phyloP scores from a whole-genome alignment of 1,140 invertebrate species.

The Cataglyphis hispanica region DNA sequence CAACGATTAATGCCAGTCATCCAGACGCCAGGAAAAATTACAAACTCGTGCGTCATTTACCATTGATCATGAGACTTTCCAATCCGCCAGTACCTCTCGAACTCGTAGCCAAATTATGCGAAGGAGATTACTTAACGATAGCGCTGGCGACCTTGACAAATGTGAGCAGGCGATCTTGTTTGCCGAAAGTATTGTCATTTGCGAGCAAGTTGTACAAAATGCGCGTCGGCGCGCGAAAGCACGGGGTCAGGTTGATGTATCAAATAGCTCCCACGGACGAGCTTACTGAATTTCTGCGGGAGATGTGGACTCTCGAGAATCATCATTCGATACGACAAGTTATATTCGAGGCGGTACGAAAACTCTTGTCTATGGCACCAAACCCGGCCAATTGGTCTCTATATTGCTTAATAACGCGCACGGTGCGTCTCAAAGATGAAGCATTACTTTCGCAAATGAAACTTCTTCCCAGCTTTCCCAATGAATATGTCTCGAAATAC shows the following conservation, averaged over 20 bases:
- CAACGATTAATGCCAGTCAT: constrained; percentile 21
- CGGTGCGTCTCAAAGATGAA: constrained; percentile 61
- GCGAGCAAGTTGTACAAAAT: constrained; percentile 55
- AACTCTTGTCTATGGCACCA: constrained; percentile 70
- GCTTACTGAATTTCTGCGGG: constrained; percentile 46
- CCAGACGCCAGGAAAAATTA: constrained; percentile 2
- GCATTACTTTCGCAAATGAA: neutral
- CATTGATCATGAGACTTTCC: neutral
- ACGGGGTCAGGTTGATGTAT: constrained; percentile 76
- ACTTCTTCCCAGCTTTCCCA: constrained; percentile 20
- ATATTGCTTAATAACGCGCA: constrained; percentile 58
- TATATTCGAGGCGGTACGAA: constrained; percentile 49
- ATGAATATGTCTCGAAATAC: constrained; percentile 73
- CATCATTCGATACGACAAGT: constrained; percentile 77
- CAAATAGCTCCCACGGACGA: constrained; percentile 53
- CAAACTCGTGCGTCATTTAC: neutral
- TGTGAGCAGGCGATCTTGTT: constrained; percentile 39
- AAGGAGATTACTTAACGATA: constrained; percentile 70
- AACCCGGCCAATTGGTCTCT: constrained; percentile 65
- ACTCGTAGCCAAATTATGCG: constrained; percentile 65
- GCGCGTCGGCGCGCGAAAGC: constrained; percentile 75
- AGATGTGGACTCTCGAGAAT: constrained; percentile 64
- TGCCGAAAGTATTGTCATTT: constrained; percentile 59
- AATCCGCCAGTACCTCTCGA: constrained; percentile 75
- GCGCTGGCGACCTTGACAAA: constrained; percentile 49